Base-by-base conservation (phyloP, 2,888 invertebrate species). In the Cerceris rybyensis region DNA sequence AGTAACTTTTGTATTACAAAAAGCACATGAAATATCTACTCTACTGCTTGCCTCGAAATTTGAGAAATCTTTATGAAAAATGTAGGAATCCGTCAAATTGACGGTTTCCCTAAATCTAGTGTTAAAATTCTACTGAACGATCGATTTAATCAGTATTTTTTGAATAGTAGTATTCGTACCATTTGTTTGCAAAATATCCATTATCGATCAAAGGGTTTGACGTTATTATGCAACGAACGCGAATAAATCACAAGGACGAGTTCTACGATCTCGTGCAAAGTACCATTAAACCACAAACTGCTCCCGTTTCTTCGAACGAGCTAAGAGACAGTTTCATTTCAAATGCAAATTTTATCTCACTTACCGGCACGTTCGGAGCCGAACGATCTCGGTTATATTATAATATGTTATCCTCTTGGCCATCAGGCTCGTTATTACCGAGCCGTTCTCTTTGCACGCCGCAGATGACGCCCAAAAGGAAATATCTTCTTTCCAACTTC, bases 341-440 rank as follows among this genome's bases (percentile, higher is more conserved):
- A 46, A 46, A 46, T 46, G 46, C 46, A 46, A 46, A 46, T 46
- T 46, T 46, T 46, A 46, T 46, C 46, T 46, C 46, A 46, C 46
- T 46, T 46, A 46, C 9, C 46, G 46, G 8, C 46, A 11, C 46
- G 46, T 46, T 46, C 11, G 11, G 46, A 46, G 46, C 11, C 11
- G 8, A 11, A 46, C 46, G 46, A 46, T 46, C 46, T 46, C 46
- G 46, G 46, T 46, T 46, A 46, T 46, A 46, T 46, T 11, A 11
- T 46, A 46, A 46, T 11, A 11, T 11, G 46, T 46, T 46, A 46
- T 46, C 46, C 46, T 28, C 46, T 11, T 46, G 11, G 9, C 46
- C 46, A 11, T 46, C 46, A 46, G 46, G 9, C 46, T 46, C 46
- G 46, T 46, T 46, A 46, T 46, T 11, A 11, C 11, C 46, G 9